Evolutionary conservation across 2,113 vertebrate genomes (phyloP).

Genomic region (Passer montanus): DNA sequence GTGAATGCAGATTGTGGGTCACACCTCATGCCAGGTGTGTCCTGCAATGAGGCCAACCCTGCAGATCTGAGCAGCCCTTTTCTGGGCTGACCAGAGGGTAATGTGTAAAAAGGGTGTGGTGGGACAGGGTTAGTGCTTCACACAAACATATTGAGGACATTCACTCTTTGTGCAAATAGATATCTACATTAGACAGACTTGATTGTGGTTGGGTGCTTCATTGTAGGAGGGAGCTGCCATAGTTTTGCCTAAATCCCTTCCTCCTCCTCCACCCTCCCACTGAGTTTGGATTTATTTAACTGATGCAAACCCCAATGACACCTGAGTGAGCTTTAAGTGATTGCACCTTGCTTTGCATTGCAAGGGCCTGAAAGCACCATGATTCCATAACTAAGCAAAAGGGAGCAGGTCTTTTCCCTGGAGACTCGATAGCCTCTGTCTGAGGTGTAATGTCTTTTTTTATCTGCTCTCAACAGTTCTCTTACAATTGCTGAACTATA

Average conservation of each 20-base stretch:
- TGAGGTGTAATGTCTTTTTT: background rate
- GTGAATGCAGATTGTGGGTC: background rate
- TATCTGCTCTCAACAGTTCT: background rate
- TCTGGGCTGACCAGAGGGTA: background rate
- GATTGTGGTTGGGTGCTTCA: background rate
- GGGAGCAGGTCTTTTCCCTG: background rate
- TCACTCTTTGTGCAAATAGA: background rate
- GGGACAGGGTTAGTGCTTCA: background rate
- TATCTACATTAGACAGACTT: background rate
- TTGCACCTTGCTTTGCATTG: background rate
- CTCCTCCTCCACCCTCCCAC: accelerated
- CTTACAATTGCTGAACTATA: background rate
- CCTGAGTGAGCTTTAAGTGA: background rate
- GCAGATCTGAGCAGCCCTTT: background rate
- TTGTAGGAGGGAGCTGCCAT: background rate
- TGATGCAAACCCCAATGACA: background rate
- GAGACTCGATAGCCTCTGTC: background rate
- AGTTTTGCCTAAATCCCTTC: background rate
- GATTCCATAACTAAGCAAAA: background rate
- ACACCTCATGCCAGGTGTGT: background rate
- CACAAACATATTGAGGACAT: background rate
- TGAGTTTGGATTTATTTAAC: background rate
- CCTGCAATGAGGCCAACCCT: background rate
- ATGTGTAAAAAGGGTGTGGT: background rate
- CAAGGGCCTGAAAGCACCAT: background rate